Evolutionary conservation across 2,113 vertebrate species (phyloP).

Genomic region (Entomyzon cyanotis): DNA sequence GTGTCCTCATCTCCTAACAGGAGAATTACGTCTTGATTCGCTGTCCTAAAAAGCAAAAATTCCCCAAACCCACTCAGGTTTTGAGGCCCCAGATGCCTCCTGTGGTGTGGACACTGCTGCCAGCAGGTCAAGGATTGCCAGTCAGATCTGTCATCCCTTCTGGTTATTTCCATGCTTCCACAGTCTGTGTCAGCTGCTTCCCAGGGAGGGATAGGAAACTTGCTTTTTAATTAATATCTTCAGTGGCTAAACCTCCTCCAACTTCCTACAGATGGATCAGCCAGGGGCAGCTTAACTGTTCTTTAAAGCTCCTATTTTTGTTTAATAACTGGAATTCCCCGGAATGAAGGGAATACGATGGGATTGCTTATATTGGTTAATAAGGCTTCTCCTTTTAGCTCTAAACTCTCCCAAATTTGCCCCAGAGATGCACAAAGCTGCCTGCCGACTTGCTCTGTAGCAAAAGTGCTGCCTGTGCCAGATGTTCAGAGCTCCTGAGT

Average conservation of each 20-base stretch:
- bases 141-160: not conserved
- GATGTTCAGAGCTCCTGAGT: slow-evolving; percentile 3
- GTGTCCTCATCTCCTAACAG: not conserved
- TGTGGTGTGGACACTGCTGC: not conserved
- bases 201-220: not conserved
- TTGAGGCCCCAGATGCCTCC: not conserved
- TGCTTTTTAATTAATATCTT: not conserved
- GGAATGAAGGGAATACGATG: not conserved
- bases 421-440: not conserved
- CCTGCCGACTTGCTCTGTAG: not conserved
- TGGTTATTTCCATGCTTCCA: rapidly evolving
- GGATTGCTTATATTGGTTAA: not conserved
- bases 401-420: not conserved
- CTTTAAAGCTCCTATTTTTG: not conserved
- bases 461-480: not conserved
- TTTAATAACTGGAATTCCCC: not conserved
- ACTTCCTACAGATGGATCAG: not conserved
- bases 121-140: not conserved
- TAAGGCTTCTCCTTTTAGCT: not conserved
- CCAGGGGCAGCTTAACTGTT: not conserved
- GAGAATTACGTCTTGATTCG: not conserved
- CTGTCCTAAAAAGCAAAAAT: not conserved
- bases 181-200: not conserved
- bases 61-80: not conserved
- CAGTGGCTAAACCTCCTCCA: not conserved